phyloP scores from a whole-genome alignment of 1,140 invertebrate genomes.

The Armadillidium nasatum region DNA sequence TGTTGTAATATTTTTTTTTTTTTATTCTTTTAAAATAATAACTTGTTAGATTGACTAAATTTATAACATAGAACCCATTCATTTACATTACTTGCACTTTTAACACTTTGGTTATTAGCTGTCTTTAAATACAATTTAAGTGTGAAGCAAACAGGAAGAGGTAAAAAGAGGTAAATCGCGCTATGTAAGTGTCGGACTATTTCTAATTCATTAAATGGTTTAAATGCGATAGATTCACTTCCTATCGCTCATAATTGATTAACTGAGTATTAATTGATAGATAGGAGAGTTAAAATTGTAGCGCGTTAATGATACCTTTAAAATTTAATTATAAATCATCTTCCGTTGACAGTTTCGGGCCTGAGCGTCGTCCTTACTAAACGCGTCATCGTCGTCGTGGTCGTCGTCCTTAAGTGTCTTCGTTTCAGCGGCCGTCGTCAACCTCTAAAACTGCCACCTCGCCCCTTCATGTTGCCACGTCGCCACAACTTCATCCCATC shows the following conservation, averaged over 20 bases:
- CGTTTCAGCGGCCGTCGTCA: neutral
- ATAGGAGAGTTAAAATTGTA: neutral
- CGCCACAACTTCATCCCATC: too few relatives aligned
- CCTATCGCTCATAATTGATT: neutral
- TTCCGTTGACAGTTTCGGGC: conserved; percentile 6
- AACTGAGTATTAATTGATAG: neutral
- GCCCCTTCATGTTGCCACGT: too few relatives aligned
- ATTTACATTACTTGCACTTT: neutral
- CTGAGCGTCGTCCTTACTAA: conserved; percentile 2
- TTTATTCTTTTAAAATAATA: neutral
- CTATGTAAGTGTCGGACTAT: too few relatives aligned
- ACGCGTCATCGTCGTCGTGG: neutral
- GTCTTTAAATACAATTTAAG: too few relatives aligned
- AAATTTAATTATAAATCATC: neutral
- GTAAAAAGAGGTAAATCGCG: too few relatives aligned
- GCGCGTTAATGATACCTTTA: neutral
- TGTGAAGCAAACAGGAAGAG: too few relatives aligned
- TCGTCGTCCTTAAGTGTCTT: neutral
- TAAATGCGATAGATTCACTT: too few relatives aligned
- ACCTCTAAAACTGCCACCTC: neutral
- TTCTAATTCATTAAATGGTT: too few relatives aligned
- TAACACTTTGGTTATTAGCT: too few relatives aligned
- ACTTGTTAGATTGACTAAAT: neutral
- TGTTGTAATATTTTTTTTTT: neutral
- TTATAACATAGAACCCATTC: neutral